These are phyloP conservation scores for Hipposideros armiger DNA, from an alignment of 2,113 vertebrate genomes.

Conservation along the genomic window DNA sequence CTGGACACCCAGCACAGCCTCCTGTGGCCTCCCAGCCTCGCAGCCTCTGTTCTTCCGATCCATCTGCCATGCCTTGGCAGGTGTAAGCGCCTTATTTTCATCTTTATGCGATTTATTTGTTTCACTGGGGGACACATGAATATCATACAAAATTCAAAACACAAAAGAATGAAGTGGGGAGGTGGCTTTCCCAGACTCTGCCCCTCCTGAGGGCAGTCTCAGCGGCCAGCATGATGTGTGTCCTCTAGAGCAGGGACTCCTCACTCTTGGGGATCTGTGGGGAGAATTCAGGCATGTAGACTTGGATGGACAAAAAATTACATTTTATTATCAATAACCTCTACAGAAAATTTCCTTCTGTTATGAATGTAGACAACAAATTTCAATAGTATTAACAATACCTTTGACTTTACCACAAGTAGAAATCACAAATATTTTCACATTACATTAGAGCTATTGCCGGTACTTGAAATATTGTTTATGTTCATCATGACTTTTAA, in stretches of 20 bases:
- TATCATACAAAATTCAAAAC: background rate
- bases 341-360: background rate
- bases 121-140: background rate
- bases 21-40: background rate
- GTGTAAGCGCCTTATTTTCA: background rate
- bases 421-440: background rate
- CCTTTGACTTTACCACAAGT: background rate
- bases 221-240: background rate
- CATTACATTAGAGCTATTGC: background rate
- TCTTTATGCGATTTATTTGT: background rate
- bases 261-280: background rate
- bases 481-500: background rate
- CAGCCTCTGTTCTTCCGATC: background rate
- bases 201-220: background rate
- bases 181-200: background rate
- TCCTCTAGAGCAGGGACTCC: background rate
- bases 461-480: background rate
- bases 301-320: background rate
- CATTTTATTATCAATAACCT: background rate
- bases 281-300: background rate
- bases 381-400: background rate
- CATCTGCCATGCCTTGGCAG: background rate
- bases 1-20: background rate
- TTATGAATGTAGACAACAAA: background rate
- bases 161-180: background rate